These are phyloP conservation scores for Corydoras sp. DNA, from an alignment of 2,113 vertebrate species.

Conservation along the genomic window DNA sequence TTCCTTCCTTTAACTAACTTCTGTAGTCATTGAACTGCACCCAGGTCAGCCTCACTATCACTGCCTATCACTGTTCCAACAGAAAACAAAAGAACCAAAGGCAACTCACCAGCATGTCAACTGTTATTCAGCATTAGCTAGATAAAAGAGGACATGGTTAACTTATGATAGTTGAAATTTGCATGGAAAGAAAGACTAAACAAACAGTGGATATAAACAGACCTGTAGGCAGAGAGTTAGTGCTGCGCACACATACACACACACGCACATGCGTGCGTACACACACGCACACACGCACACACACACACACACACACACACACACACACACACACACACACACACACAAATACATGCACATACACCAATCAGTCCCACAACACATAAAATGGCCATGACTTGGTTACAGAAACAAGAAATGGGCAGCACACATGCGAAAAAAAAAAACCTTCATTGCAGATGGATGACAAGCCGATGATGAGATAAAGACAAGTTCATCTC, in stretches of 20 bases:
- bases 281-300: constrained; percentile 16
- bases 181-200: background rate
- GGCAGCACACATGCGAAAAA: too few relatives aligned
- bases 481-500: constrained; percentile 30
- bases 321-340: too few relatives aligned
- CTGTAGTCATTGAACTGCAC: constrained; percentile 2
- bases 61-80: constrained; percentile 10
- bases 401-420: too few relatives aligned
- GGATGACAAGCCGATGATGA: constrained; percentile 13
- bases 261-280: too few relatives aligned
- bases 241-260: background rate
- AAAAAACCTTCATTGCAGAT: background rate
- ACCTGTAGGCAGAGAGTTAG: background rate
- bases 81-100: constrained; percentile 10
- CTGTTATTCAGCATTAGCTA: constrained; percentile 10
- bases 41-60: constrained; percentile 6
- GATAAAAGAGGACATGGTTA: constrained; percentile 11
- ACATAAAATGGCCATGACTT: too few relatives aligned
- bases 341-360: too few relatives aligned
- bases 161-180: constrained; percentile 3
- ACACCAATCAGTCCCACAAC: too few relatives aligned
- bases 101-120: background rate
- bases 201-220: background rate
- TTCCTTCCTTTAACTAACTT: constrained; percentile 24
- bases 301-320: constrained; percentile 16